These are phyloP conservation scores for Saccostrea glomerata DNA, from an alignment of 1,140 invertebrate species.

Conservation along the genomic window DNA sequence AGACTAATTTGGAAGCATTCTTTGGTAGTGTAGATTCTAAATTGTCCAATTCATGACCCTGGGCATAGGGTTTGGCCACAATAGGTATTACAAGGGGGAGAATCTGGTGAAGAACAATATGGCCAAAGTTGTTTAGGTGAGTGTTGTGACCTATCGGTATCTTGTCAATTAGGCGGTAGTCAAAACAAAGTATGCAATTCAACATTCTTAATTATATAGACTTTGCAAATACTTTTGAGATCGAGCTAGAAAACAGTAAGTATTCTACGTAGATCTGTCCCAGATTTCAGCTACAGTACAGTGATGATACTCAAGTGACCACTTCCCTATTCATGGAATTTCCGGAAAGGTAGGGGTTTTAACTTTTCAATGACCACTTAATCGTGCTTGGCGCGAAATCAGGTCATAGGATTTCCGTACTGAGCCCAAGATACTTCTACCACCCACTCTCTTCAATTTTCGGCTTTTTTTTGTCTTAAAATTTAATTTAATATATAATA, in stretches of 20 bases:
- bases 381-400: neutral
- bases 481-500: neutral
- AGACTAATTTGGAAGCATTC: too few relatives aligned
- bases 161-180: neutral
- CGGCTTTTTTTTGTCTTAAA: neutral
- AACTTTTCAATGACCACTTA: conserved; percentile 7
- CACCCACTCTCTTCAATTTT: neutral
- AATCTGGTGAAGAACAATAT: too few relatives aligned
- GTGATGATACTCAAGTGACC: neutral
- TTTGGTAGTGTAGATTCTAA: too few relatives aligned
- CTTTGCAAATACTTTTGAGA: neutral
- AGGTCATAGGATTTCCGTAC: neutral
- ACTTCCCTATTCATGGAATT: neutral
- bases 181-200: neutral
- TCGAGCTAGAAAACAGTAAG: neutral
- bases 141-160: too few relatives aligned
- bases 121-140: too few relatives aligned
- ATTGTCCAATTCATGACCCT: too few relatives aligned
- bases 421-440: neutral
- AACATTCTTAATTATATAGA: neutral
- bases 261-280: neutral
- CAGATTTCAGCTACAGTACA: neutral
- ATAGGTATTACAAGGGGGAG: too few relatives aligned
- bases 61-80: too few relatives aligned
- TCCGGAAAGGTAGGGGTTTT: neutral